Conservation (phyloP, 2,113 vertebrate genomes). For the Microcebus jonahi region DNA sequence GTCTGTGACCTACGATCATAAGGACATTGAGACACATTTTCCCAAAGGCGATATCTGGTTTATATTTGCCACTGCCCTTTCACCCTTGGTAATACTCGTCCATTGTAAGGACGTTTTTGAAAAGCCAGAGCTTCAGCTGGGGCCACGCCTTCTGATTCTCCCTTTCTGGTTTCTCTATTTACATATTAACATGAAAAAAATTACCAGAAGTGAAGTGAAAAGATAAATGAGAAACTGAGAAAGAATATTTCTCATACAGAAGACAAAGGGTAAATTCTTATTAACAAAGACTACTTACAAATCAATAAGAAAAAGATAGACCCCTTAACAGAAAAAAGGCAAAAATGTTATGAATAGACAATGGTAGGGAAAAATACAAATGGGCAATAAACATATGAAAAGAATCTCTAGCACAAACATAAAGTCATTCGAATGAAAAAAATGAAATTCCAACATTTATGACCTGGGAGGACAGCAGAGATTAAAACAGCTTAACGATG, state of each 20-base stretch:
- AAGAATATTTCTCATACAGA: not conserved
- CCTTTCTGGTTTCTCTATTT: not conserved
- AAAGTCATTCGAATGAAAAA: conserved; percentile 15
- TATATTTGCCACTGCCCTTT: not conserved
- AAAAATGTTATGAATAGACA: not conserved
- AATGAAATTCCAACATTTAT: not conserved
- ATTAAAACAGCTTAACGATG: not conserved
- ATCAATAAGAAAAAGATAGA: not conserved
- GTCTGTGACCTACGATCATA: not conserved
- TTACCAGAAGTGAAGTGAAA: not conserved
- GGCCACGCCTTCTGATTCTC: not conserved
- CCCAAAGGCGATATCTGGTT: not conserved
- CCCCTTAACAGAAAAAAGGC: not conserved
- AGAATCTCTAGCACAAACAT: not conserved
- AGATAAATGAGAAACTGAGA: not conserved
- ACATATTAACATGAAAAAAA: not conserved
- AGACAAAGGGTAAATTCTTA: not conserved
- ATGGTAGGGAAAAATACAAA: conserved; percentile 4
- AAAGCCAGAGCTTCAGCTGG: not conserved
- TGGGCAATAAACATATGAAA: not conserved
- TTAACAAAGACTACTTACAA: not conserved
- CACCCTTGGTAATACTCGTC: not conserved
- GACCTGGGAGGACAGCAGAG: not conserved
- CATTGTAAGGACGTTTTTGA: not conserved
- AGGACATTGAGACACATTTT: not conserved